These are phyloP conservation scores for Pocota personata DNA, from an alignment of 2,888 invertebrate genomes.

Conservation along the genomic window DNA sequence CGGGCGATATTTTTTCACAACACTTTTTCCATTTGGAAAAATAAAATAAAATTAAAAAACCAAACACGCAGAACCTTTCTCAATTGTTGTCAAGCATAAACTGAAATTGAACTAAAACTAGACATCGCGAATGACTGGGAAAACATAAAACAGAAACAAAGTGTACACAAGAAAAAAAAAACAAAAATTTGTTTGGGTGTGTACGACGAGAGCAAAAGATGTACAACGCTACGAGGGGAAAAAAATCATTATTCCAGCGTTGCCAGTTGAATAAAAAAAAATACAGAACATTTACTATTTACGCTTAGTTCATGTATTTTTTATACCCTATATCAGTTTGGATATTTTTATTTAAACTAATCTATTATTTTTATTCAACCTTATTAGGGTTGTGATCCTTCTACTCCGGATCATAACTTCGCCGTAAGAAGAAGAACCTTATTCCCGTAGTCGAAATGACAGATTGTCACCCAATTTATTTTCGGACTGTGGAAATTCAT, in stretches of 20 bases:
- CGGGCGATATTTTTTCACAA: slow-evolving; percentile 35
- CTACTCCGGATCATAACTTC: too few relatives aligned
- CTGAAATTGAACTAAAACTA: slow-evolving; percentile 45
- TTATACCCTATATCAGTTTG: too few relatives aligned
- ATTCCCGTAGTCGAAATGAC: too few relatives aligned
- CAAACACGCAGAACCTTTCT: slow-evolving; percentile 66
- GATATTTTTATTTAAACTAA: too few relatives aligned
- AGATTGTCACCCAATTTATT: too few relatives aligned
- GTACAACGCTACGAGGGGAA: neutral
- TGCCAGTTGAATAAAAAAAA: too few relatives aligned
- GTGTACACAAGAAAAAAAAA: neutral
- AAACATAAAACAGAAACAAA: slow-evolving; percentile 1
- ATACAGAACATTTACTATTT: too few relatives aligned
- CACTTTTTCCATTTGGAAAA: slow-evolving; percentile 64
- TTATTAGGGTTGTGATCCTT: too few relatives aligned
- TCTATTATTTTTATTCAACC: too few relatives aligned
- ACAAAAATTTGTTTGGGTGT: neutral
- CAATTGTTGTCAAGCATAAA: slow-evolving; percentile 71
- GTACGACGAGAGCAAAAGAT: neutral
- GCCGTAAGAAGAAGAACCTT: too few relatives aligned
- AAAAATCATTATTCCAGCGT: neutral
- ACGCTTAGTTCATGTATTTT: too few relatives aligned
- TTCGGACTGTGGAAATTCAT: too few relatives aligned
- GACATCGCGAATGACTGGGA: neutral
- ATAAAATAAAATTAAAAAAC: slow-evolving; percentile 67